Evolutionary conservation across 2,797 vertebrate genomes (phyloP).

Genomic region (Graptemys geographica): DNA sequence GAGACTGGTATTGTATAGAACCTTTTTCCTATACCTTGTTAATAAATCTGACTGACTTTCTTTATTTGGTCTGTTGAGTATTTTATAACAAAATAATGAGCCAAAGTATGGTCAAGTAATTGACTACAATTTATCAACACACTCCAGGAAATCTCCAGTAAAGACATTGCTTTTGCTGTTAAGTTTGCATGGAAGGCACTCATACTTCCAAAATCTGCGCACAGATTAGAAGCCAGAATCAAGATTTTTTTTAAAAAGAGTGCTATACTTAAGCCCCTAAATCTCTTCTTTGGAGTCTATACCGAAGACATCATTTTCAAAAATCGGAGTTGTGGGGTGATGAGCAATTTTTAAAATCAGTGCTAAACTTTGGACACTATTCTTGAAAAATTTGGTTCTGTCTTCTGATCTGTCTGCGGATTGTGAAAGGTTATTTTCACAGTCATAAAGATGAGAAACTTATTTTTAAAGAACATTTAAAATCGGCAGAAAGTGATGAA

Average conservation of each 20-base stretch:
- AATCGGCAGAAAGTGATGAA: constrained; percentile 16
- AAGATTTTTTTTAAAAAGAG: neutral
- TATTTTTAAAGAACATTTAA: neutral
- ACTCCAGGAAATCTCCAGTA: neutral
- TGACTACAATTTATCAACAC: neutral
- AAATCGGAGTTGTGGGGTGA: neutral
- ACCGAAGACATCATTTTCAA: neutral
- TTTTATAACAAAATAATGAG: no score
- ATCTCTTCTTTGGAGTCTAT: neutral
- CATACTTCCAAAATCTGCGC: neutral
- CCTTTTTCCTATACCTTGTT: neutral
- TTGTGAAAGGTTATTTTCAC: neutral
- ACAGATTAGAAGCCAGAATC: neutral
- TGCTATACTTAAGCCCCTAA: neutral
- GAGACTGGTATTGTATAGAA: neutral
- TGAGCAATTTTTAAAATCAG: constrained; percentile 23
- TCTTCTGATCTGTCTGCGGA: neutral
- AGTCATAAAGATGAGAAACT: constrained; percentile 25
- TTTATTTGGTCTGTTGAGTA: no score
- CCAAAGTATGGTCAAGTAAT: no score
- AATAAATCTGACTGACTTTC: no score
- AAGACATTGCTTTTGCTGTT: neutral
- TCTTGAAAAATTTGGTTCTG: constrained; percentile 27
- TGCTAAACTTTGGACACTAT: neutral
- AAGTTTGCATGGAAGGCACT: neutral